Percentiles rank a stretch among this genome's conserved stretches.
These are phyloP conservation scores for Zeuzera pyrina DNA, from an alignment of 2,888 invertebrate genomes.

Conservation along the genomic window DNA sequence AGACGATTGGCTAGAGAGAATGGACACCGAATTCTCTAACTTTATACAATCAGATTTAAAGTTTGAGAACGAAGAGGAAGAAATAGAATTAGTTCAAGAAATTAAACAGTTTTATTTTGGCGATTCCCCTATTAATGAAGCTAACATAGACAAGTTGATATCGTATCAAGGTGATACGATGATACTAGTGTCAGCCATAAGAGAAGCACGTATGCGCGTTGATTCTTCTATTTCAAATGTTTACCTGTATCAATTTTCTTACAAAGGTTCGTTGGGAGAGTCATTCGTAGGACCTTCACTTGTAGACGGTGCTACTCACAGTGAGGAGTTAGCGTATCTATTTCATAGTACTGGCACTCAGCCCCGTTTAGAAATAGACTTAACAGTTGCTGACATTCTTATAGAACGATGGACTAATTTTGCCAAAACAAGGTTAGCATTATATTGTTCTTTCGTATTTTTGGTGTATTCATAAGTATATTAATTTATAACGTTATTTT, in stretches of 20 bases:
- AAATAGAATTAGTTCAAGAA: conserved; percentile 21
- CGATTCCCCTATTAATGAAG: conserved; percentile 21
- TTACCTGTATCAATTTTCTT: conserved; percentile 59
- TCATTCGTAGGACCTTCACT: conserved; percentile 35
- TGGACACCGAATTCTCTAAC: conserved; percentile 40
- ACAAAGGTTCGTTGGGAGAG: conserved; percentile 41
- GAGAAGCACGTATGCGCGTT: conserved; percentile 40
- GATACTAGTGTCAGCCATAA: conserved; percentile 46
- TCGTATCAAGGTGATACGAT: conserved; percentile 54
- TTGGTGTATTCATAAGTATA: not conserved
- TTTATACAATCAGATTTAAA: conserved; percentile 49
- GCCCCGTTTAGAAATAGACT: conserved; percentile 24
- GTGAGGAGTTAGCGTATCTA: conserved; percentile 53
- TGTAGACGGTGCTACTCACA: conserved; percentile 40
- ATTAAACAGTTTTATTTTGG: conserved; percentile 42
- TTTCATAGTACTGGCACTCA: conserved; percentile 26
- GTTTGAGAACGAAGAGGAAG: conserved; percentile 31
- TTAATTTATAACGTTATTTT: conserved; percentile 16
- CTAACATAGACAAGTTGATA: conserved; percentile 30
- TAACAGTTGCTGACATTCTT: conserved; percentile 36
- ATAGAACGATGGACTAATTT: conserved; percentile 59
- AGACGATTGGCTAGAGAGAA: conserved; percentile 42
- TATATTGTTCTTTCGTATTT: conserved; percentile 1
- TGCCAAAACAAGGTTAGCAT: conserved; percentile 46
- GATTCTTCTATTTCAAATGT: conserved; percentile 21